phyloP scores from a whole-genome alignment of 2,888 invertebrate genomes.

The Anaspis maculata region DNA sequence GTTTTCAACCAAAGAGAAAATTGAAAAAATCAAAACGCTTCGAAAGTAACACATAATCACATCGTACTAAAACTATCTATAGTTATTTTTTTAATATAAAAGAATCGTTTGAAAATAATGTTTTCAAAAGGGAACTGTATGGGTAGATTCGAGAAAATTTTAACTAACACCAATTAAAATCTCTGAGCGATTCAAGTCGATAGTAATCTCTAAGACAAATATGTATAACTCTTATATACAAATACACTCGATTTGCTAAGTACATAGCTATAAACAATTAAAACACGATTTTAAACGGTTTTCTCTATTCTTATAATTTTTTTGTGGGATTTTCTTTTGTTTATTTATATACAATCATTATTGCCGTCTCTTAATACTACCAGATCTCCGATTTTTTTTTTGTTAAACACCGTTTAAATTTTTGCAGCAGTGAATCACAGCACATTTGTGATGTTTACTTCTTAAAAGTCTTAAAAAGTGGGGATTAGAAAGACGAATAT shows the following conservation, averaged over 20 bases:
- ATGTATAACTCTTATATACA: constrained; percentile 33
- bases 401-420: constrained; percentile 8
- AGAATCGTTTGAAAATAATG: not conserved
- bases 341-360: constrained; percentile 35
- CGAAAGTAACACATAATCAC: constrained; percentile 16
- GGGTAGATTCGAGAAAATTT: constrained; percentile 20
- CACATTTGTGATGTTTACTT: constrained; percentile 20
- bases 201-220: constrained; percentile 28
- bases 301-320: constrained; percentile 13
- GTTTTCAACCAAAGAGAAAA: too few species aligned
- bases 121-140: not conserved
- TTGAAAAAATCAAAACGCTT: too few species aligned
- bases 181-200: constrained; percentile 28
- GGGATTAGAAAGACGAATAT: constrained; percentile 19
- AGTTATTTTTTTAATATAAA: too few species aligned
- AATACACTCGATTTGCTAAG: constrained; percentile 24
- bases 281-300: constrained; percentile 27
- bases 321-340: constrained; percentile 12
- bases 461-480: too few species aligned
- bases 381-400: constrained; percentile 6
- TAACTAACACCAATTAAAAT: constrained; percentile 32
- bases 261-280: constrained; percentile 34
- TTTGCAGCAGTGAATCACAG: constrained; percentile 17
- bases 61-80: constrained; percentile 4
- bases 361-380: constrained; percentile 31